phyloP scores from a whole-genome alignment of 1,140 invertebrate genomes.

The Apocrypta bakeri region DNA sequence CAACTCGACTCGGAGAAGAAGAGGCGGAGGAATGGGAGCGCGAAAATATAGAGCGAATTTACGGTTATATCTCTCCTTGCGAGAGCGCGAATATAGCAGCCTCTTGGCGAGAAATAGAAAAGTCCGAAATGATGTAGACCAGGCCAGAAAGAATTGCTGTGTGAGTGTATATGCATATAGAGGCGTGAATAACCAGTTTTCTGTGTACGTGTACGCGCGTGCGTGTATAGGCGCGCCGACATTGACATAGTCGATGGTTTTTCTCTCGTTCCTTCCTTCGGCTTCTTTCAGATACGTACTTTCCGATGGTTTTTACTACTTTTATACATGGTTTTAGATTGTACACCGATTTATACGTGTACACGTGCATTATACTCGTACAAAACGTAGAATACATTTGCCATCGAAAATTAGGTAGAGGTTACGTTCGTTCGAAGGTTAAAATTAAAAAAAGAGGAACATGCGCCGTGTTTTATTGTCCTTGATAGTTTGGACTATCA shows the following conservation, averaged over 20 bases:
- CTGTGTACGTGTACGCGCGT: neutral
- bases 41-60: slow-evolving; percentile 49
- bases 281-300: neutral
- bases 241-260: neutral
- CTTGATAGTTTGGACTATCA: neutral
- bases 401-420: neutral
- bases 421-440: neutral
- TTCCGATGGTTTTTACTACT: neutral
- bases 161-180: neutral
- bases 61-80: slow-evolving; percentile 19
- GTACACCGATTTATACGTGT: no score
- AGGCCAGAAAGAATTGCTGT: neutral
- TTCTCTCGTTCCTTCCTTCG: neutral
- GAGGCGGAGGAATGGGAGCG: slow-evolving; percentile 39
- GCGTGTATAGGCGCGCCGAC: neutral
- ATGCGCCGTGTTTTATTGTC: neutral
- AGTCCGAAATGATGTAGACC: slow-evolving; percentile 14
- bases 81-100: neutral
- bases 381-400: neutral
- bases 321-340: neutral
- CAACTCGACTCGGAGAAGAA: neutral
- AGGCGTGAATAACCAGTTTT: neutral
- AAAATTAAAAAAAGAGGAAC: no score
- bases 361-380: no score
- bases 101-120: slow-evolving; percentile 1